Base-by-base conservation (phyloP, 2,797 vertebrate species). In the Heliangelus exortis region DNA sequence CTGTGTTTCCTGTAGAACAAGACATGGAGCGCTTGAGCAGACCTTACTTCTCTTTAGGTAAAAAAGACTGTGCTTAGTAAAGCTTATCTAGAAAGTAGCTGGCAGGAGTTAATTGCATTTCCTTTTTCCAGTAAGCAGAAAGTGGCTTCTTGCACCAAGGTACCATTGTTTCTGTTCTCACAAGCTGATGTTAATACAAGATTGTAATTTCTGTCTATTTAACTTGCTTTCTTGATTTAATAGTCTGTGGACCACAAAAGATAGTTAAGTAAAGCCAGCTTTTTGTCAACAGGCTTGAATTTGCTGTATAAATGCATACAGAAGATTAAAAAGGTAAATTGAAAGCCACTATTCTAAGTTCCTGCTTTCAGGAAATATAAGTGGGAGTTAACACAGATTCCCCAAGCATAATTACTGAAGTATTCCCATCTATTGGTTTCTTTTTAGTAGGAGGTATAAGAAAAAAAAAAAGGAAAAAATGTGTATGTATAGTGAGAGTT, bases 281-380 rank as follows among this genome's bases (percentile, higher is more conserved):
- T 23, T 93, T 62, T 79, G 74, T 80, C 63, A 84, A 53, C 53
- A 84, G 62, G 65, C 61, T 73, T 77, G 59, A 84, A 91, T 88
- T 84, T 91, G 19, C 58, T 93, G 53, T 87, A 66, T 91, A 51
- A 87, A 91, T 47, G 80, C 16, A 6, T 75, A 93, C 10, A 45
- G 73, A 79, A 87, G 26, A 79, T 72, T 61, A 86, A 90, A 92
- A 90, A 86, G 47, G 36, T 75, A 69, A 87, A 58, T 74, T 71
- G 58, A 79, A 87, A 84, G 51, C 31, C 41, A n/a, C 62, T 79
- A 78, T 86, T 84, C 41, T 66, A 87, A 75, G 58, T 80, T 88
- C 53, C 36, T 76, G 58, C 79, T 84, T 87, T 76, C 34, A 80
- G 72, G 69, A 66, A 81, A 67, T 41, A 48, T 28, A 72, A 85